Evolutionary conservation across 1,140 invertebrate species (phyloP), one percentile per base, ranked within the genome.

Genomic region (Andricus grossulariae): DNA sequence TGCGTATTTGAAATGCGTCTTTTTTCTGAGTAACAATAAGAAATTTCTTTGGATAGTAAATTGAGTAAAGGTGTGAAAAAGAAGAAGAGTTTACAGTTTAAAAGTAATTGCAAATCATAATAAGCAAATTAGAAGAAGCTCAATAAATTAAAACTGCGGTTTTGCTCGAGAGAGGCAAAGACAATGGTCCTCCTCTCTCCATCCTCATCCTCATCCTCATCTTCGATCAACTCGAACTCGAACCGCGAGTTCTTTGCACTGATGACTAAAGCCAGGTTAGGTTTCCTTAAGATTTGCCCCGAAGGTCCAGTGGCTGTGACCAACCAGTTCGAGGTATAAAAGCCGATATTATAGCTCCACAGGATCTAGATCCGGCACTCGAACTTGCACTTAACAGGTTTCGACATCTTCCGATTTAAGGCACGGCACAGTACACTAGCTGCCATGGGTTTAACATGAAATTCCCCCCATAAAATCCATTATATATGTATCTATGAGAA

Each of bases 271-370:
- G 52, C 32, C 57, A 16, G 57, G 57, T 39, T 66, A 57, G 55
- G 55, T 21, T 57, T 57, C 55, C 39, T 66, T 66, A 45, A 66
- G 39, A 66, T 66, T 21, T 66, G 13, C 60, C 60, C 21, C 60
- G 60, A 66, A 66, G 60, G 60, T 66, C 39, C 60, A 66, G 13
- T 66, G 60, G 60, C 60, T 66, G 60, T 45, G 32, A 66, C 32
- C 60, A 66, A 66, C 60, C 60, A 66, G 60, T 66, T 66, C 39
- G 60, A 66, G 60, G 60, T 66, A 66, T 66, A 66, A 66, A 66
- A 66, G 60, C 32, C 60, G 60, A 66, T 66, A 66, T 66, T 66
- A 66, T 66, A 32, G 32, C 60, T 66, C 32, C 60, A 66, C 60
- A 66, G 25, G 25, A 66, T 66, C 60, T 66, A 66, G 60, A 66